Base-by-base conservation (phyloP, 1,140 invertebrate species). In the Hesperophylax magnus region DNA sequence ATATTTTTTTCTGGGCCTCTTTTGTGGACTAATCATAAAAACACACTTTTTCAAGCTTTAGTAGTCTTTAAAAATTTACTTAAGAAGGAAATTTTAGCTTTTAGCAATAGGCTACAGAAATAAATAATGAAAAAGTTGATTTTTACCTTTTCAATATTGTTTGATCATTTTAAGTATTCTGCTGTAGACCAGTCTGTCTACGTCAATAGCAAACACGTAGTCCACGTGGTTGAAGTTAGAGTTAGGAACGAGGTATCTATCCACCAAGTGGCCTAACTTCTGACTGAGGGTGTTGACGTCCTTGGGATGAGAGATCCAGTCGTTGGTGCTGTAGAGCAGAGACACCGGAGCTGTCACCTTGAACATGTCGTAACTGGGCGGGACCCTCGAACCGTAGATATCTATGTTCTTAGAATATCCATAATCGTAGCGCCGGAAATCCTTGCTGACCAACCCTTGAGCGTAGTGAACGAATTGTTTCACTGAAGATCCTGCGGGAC, bases 401-500 rank as follows among this genome's bases (percentile, higher is more conserved):
- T 85, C 85, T 18, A 88, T 78, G 83, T 92, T 92, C 9, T 85
- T 84, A 18, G 82, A 34, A 56, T 77, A 81, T 11, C 91, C 91
- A 18, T 89, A 88, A 86, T 92, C 90, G 61, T 86, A 92, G 71
- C 89, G 87, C 0, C 87, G 85, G 71, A 92, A 92, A 0, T 86
- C 85, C 0, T 87, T 88, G 0, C 86, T 90, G 17, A 90, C 85
- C 2, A 91, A 88, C 9, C 90, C 88, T 84, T 94, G 94, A 0
- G 91, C 93, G 84, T 91, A 95, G 85, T 96, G 94, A 17, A 94
- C 88, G 9, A 97, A 86, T 85, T 97, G 95, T 84, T 94, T 93
- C 61, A 92, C 92, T 0, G 95, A 94, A 1, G 95, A 92, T 15
- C 96, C 96, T 7, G 95, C 93, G 0, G 97, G 96, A 18, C 91